Base-by-base conservation (phyloP, 2,113 vertebrate species). In the Oriolus oriolus region DNA sequence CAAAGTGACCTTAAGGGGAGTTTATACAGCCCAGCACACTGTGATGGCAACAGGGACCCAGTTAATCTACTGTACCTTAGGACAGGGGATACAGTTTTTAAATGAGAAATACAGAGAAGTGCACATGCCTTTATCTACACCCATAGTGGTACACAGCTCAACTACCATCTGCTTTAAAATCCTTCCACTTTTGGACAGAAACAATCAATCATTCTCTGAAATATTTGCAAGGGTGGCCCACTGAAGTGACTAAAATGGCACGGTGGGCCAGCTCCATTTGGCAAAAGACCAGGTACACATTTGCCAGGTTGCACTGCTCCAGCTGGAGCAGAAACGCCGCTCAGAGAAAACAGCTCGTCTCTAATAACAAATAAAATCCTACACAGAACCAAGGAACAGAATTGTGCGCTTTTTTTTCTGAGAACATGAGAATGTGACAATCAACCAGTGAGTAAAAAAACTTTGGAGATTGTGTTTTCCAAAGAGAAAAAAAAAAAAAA, bases 331-430 rank as follows among this genome's bases (percentile, higher is more conserved):
- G 92, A 11, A n/a, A 66, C 16, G 20, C 73, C 7, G 3, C 42
- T 63, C 73, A 52, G 70, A 97, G 83, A 56, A 57, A 89, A 95
- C 49, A 35, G 78, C 75, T 92, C n/a, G 2, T 37, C n/a, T 12
- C 81, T n/a, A 33, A 28, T 8, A 37, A 93, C 87, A 78, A 85
- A 68, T n/a, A 19, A 85, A 97, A 90, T 11, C 66, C 76, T 63
- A 69, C 10, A 87, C 33, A 68, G 91, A 93, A 87, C 37, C 13
- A 54, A 88, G 65, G 77, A 96, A 96, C 49, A 50, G 37, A 90
- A 89, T 96, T 96, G 96, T 96, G 96, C 93, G 91, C 63, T 95
- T 94, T 81, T 76, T 56, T 13, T 57, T 35, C 77, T 81, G 88
- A 96, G 87, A 96, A 90, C 77, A 84, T n/a, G 30, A 93, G 81